Conservation (phyloP, 2,113 vertebrate genomes). For the Sturnira hondurensis region DNA sequence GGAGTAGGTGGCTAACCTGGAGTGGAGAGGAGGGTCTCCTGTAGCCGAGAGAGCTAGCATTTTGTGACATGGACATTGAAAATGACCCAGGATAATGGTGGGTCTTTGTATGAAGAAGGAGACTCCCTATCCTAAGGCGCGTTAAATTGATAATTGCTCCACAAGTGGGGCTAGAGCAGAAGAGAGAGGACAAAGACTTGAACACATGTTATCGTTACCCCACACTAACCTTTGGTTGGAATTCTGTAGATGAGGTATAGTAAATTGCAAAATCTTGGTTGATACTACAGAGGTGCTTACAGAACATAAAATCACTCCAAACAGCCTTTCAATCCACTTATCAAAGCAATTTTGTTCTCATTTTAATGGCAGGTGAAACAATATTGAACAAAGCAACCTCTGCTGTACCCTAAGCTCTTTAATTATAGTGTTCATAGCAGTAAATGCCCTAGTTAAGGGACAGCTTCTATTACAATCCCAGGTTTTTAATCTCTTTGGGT, state of each 20-base stretch:
- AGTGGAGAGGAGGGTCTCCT: background rate
- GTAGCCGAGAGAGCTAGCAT: background rate
- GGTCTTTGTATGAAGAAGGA: background rate
- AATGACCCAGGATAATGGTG: background rate
- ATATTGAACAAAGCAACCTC: slow-evolving; percentile 37
- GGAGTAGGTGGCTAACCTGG: background rate
- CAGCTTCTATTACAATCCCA: background rate
- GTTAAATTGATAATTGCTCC: background rate
- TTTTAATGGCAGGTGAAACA: slow-evolving; percentile 35
- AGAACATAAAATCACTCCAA: background rate
- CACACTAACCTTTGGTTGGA: background rate
- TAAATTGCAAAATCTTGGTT: background rate
- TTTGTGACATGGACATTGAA: background rate
- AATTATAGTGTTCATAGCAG: slow-evolving; percentile 13
- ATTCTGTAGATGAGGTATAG: background rate
- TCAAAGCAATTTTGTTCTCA: slow-evolving; percentile 38
- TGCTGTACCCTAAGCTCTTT: background rate
- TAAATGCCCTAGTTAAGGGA: background rate
- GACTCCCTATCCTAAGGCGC: background rate
- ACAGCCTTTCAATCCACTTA: slow-evolving; percentile 21
- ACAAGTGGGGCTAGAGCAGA: background rate
- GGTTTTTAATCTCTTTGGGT: slow-evolving; percentile 6
- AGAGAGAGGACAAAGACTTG: background rate
- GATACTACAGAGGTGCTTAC: background rate
- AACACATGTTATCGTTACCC: background rate